Base-by-base conservation (phyloP, 64 coral and sea anemone species). In the Stylophora pistillata region DNA sequence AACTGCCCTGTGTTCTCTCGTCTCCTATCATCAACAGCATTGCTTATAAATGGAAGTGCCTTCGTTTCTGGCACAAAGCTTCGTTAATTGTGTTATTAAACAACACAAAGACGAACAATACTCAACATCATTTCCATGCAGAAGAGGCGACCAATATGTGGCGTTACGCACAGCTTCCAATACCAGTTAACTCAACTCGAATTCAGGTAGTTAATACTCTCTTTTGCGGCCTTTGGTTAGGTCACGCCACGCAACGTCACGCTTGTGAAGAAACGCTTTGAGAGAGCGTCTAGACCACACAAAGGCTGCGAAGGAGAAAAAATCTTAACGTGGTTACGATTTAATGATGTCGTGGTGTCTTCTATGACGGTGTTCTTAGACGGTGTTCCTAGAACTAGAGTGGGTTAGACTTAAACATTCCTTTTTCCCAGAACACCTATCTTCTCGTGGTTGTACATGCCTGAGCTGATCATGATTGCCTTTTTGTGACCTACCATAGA, bases 1-100 rank as follows among this genome's bases (percentile, higher is more conserved):
- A 25, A 12, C 26, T 25, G 26, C 6, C 5, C 23, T 68, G 3
- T 25, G n/a, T 28, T 68, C 64, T 87, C 11, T 87, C 68, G 18
- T 73, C 65, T 27, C 64, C 64, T 20, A 55, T 72, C 13, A 70
- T 87, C 70, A 87, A 87, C 27, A 29, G 21, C 2, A 32, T 56
- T 47, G 31, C 11, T 14, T 72, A 57, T 28, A 69, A 74, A 72
- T 87, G 85, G 85, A 87, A 87, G 55, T 87, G 85, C 55, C 18
- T 87, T 74, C 85, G 70, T 33, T 87, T 87, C 55, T 68, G 64
- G 64, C 5, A 11, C 26, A 12, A n/a, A 5, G 21, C 20, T 12
- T 26, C 64, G 21, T n/a, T 68, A 68, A 68, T 10, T 26, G 64
- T 68, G 64, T 10, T n/a, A 0, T 25, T 68, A 68, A 11, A n/a